phyloP scores from a whole-genome alignment of 2,888 invertebrate species.

The Spatulosminthurus flaviceps region DNA sequence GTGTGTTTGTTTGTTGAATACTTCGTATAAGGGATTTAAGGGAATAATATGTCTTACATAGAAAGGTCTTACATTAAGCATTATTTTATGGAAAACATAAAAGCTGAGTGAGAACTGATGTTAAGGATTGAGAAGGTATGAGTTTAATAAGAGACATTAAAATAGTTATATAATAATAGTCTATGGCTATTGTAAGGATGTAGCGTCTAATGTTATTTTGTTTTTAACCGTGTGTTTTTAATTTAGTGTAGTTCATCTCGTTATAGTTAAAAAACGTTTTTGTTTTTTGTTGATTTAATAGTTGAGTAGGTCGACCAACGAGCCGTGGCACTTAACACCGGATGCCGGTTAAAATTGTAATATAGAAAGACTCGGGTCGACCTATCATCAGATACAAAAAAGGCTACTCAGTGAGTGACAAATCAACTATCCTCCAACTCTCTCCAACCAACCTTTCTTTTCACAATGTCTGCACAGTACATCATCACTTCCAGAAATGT shows the following conservation, averaged over 20 bases:
- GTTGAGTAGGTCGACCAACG: slow-evolving; percentile 47
- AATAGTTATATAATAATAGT: background rate
- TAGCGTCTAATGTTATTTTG: background rate
- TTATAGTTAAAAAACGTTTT: background rate
- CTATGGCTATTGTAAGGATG: background rate
- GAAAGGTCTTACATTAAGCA: too few relatives aligned
- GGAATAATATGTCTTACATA: too few relatives aligned
- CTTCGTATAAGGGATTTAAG: too few relatives aligned
- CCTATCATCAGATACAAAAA: slow-evolving; percentile 54
- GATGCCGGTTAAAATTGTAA: slow-evolving; percentile 52
- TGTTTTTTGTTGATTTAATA: slow-evolving; percentile 31
- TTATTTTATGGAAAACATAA: too few relatives aligned
- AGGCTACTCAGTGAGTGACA: slow-evolving; percentile 57
- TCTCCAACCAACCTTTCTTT: background rate
- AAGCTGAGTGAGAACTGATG: too few relatives aligned
- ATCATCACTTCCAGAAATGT: slow-evolving; percentile 5
- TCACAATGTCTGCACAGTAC: background rate
- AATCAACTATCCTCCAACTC: slow-evolving; percentile 44
- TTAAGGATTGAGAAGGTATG: too few relatives aligned
- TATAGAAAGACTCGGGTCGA: slow-evolving; percentile 51
- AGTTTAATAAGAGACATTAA: too few relatives aligned
- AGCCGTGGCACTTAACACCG: slow-evolving; percentile 57
- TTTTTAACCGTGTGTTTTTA: too few relatives aligned
- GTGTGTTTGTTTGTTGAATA: too few relatives aligned
- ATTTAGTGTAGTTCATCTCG: background rate